These are phyloP conservation scores for Saccopteryx leptura DNA, from an alignment of 2,113 vertebrate genomes.

Conservation along the genomic window DNA sequence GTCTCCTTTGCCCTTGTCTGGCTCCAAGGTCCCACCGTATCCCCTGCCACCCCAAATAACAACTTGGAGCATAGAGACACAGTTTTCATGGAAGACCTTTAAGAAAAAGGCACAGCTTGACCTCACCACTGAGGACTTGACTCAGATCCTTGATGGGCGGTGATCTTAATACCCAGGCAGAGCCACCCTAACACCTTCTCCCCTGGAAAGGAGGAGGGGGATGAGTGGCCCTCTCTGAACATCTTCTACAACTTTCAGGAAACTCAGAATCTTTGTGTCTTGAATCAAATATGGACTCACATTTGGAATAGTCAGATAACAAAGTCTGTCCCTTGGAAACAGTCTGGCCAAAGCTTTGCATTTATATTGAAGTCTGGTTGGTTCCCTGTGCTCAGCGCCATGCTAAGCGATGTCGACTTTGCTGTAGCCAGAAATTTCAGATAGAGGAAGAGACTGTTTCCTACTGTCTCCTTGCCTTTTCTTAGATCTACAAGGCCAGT, in stretches of 20 bases:
- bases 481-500: not conserved
- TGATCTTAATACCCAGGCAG: not conserved
- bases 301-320: not conserved
- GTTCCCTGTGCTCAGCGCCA: not conserved
- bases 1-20: not conserved
- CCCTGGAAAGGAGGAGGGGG: not conserved
- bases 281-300: not conserved
- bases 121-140: not conserved
- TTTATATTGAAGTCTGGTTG: not conserved
- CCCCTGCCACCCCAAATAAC: not conserved
- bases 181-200: not conserved
- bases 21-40: not conserved
- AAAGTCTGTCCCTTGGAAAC: not conserved
- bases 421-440: conserved; percentile 54
- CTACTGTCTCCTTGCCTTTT: conserved; percentile 44
- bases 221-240: not conserved
- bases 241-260: not conserved
- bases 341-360: not conserved
- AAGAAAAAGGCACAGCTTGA: not conserved
- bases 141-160: not conserved
- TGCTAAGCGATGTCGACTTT: not conserved
- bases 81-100: not conserved
- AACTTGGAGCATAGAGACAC: not conserved
- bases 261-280: not conserved
- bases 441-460: conserved; percentile 56